Base-by-base conservation (phyloP, 2,113 vertebrate genomes). In the Apteryx owenii region DNA sequence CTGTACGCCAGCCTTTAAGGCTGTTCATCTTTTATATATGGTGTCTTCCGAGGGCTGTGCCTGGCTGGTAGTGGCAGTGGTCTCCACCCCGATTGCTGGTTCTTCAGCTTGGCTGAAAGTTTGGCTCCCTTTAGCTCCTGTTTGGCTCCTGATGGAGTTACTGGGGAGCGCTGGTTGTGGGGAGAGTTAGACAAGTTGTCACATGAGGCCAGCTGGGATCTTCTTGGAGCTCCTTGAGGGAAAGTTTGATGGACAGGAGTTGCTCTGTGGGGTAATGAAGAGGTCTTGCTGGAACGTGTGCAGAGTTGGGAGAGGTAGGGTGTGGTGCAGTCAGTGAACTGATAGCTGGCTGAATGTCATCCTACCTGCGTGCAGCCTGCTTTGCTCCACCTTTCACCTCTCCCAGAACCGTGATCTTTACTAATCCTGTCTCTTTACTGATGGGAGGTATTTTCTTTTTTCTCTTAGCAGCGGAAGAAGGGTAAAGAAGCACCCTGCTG, bases 401-500 rank as follows among this genome's bases (percentile, higher is more conserved):
- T 81, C 12, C 7, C 11, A 72, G 44, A 28, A 46, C 13, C 7
- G 19, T 72, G 33, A n/a, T 79, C n/a, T 88, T 84, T 76, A 60
- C n/a, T 64, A 85, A 0, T 60, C 44, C 29, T 77, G n/a, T 62
- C 40, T 95, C n/a, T 85, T 85, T 51, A 66, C 26, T 85, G 54
- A 94, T 56, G 31, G 50, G 68, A 65, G 10, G 23, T 71, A 6
- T 71, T 73, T 75, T 85, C 33, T 70, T 61, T 60, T 96, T 95
- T 58, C 77, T 97, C 87, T 73, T 72, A 91, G 88, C 98, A 99
- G 99, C 99, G 99, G 85, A 99, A 99, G 98, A 99, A 99, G 87
- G 96, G 96, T 40, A 99, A 99, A 95, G 99, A 99, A 89, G 94
- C 97, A 1, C 97, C 98, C 12, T 95, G 98, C 20, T 98, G 97